These are phyloP conservation scores for Timandra comae DNA, from an alignment of 2,888 invertebrate species.

Conservation along the genomic window DNA sequence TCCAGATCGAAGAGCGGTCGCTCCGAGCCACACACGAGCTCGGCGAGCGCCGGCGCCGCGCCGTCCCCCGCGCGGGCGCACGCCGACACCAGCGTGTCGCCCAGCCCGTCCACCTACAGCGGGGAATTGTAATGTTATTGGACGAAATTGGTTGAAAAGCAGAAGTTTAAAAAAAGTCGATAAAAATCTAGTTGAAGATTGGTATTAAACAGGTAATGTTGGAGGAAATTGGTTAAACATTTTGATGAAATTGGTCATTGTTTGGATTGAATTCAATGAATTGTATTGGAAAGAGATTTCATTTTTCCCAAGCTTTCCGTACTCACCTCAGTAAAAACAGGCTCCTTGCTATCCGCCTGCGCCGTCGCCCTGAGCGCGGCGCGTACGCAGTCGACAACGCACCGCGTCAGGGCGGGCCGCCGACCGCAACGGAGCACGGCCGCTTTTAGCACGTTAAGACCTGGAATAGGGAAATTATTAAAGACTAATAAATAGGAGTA, in stretches of 20 bases:
- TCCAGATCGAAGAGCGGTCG: conserved; percentile 49
- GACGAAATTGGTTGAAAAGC: too few relatives aligned
- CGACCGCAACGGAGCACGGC: conserved; percentile 47
- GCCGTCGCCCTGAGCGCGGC: conserved; percentile 21
- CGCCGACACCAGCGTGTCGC: conserved; percentile 51
- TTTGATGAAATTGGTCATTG: too few relatives aligned
- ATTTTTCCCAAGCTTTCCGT: too few relatives aligned
- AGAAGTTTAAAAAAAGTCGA: not conserved
- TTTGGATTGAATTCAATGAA: too few relatives aligned
- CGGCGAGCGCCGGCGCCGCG: conserved; percentile 37
- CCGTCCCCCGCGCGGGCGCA: conserved; percentile 58
- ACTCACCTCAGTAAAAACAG: conserved; percentile 54
- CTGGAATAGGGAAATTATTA: conserved; percentile 24
- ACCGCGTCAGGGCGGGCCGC: conserved; percentile 44
- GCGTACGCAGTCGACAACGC: conserved; percentile 45
- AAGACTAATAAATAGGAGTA: not conserved
- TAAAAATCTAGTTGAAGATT: not conserved
- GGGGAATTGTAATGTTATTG: not conserved
- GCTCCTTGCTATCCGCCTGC: conserved; percentile 10
- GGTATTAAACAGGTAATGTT: too few relatives aligned
- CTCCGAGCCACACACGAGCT: too few relatives aligned
- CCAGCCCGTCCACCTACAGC: conserved; percentile 49
- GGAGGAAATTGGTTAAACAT: too few relatives aligned
- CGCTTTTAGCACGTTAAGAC: conserved; percentile 47
- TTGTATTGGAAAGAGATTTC: too few relatives aligned